Percentiles rank a stretch among this genome's conserved stretches.
Conservation (phyloP, 2,113 vertebrate genomes). For the Oreochromis aureus region DNA sequence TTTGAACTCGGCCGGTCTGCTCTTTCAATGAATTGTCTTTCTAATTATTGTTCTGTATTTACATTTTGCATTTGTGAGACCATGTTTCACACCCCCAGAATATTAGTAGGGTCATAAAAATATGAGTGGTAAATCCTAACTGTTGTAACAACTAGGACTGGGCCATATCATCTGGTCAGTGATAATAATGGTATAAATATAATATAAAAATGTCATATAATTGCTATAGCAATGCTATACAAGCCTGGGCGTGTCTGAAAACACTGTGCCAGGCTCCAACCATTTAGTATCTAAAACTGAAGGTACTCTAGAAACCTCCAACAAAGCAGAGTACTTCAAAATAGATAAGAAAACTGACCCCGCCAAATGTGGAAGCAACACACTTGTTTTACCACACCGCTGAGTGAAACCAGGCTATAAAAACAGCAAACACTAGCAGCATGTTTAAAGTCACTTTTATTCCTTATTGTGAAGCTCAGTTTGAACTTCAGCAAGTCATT, state of each 20-base stretch:
- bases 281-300: neutral
- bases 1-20: neutral
- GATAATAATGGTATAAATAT: neutral
- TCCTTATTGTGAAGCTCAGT: neutral
- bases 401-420: neutral
- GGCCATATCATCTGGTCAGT: neutral
- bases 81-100: neutral
- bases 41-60: neutral
- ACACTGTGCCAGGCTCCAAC: neutral
- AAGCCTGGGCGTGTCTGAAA: neutral
- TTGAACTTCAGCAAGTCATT: neutral
- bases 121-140: rapidly evolving
- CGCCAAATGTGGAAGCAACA: neutral
- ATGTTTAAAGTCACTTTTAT: neutral
- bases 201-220: neutral
- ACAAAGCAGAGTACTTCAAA: neutral
- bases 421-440: neutral
- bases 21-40: neutral
- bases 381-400: neutral
- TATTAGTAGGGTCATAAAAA: neutral
- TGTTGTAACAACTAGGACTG: neutral
- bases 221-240: neutral
- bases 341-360: neutral
- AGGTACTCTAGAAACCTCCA: neutral
- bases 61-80: neutral